Evolutionary conservation across 1,140 invertebrate species (phyloP).

Genomic region (Trinorchestia longiramus): DNA sequence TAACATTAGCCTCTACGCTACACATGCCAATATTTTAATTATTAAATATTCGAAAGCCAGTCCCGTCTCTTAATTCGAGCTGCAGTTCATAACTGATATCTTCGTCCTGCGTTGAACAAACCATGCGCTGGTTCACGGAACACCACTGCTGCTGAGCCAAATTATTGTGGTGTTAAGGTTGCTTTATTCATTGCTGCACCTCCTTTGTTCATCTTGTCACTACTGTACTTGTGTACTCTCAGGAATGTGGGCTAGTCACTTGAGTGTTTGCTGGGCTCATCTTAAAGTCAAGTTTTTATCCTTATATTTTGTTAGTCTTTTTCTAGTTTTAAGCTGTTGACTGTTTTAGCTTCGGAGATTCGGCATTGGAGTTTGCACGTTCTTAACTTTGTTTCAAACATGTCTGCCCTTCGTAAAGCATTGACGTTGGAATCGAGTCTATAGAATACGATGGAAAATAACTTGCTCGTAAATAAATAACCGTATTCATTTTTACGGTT

Average conservation of each 20-base stretch:
- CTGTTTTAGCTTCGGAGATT: neutral
- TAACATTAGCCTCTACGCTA: neutral
- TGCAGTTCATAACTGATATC: neutral
- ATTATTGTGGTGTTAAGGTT: neutral
- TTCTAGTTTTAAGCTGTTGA: neutral
- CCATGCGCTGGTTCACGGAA: neutral
- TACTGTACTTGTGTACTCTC: neutral
- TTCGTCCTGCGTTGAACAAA: neutral
- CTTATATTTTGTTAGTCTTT: neutral
- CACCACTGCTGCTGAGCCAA: neutral
- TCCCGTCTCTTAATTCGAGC: neutral
- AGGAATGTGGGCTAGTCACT: neutral
- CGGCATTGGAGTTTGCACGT: neutral
- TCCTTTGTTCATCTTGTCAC: neutral
- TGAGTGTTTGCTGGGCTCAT: neutral
- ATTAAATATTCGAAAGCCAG: neutral
- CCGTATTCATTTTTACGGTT: neutral
- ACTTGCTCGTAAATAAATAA: neutral
- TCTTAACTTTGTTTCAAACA: too few species aligned
- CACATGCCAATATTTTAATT: neutral
- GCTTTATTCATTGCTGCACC: neutral
- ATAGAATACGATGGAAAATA: neutral
- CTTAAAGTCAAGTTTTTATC: neutral
- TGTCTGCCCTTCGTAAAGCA: too few species aligned
- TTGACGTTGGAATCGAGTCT: neutral